Conservation (phyloP, 1,140 invertebrate species). For the Micrasema longulum region DNA sequence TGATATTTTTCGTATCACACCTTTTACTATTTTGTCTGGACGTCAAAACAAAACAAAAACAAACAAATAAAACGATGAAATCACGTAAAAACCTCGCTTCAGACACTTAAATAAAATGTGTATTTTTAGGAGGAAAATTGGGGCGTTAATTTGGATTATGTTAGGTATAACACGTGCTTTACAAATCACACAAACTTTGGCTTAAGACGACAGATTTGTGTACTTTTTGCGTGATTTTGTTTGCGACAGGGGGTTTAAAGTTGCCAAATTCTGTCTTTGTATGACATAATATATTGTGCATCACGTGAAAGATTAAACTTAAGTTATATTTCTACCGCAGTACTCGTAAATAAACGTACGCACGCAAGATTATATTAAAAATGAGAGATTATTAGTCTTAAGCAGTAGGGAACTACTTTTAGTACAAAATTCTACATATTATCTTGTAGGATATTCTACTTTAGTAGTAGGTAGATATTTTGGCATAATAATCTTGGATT, state of each 20-base stretch:
- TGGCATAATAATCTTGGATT: too few relatives aligned
- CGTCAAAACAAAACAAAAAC: slow-evolving; percentile 25
- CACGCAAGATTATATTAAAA: too few relatives aligned
- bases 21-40: not conserved
- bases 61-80: slow-evolving; percentile 8
- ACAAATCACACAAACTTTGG: slow-evolving; percentile 23
- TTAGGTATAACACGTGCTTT: not conserved
- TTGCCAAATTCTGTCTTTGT: slow-evolving; percentile 17
- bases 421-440: too few relatives aligned
- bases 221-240: slow-evolving; percentile 34
- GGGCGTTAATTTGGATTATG: slow-evolving; percentile 25
- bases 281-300: slow-evolving; percentile 18
- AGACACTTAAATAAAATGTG: not conserved
- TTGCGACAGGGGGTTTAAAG: slow-evolving; percentile 10
- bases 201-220: slow-evolving; percentile 35
- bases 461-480: too few relatives aligned
- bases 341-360: too few relatives aligned
- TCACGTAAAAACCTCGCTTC: not conserved
- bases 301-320: too few relatives aligned
- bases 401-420: too few relatives aligned
- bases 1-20: not conserved
- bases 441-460: too few relatives aligned
- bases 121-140: slow-evolving; percentile 21
- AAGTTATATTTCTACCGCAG: too few relatives aligned
- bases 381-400: too few relatives aligned